Evolutionary conservation across 2,113 vertebrate species (phyloP), one percentile per base, ranked within the genome.

Genomic region (Apus apus): DNA sequence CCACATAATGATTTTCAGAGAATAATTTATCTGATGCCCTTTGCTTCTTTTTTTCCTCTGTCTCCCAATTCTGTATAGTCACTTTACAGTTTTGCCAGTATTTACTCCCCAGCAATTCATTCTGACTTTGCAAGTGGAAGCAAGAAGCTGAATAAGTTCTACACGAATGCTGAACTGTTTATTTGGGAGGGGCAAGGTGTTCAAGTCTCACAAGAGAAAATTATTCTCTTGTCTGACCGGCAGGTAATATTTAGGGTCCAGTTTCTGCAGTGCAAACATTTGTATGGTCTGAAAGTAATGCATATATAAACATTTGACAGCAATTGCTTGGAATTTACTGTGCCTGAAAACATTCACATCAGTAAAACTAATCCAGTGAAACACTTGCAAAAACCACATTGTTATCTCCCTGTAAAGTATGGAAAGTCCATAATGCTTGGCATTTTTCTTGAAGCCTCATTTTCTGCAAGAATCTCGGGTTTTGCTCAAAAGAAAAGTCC

Each of bases 71-170:
- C 34, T 50, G n/a, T 2, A 0, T 9, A 68, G 68, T 62, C 56
- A 56, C 67, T 77, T 92, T 71, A 60, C 27, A 30, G 22, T 15
- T 90, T 36, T 70, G 86, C 38, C 18, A 19, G 1, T 81, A 86
- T 94, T 96, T 92, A 94, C 82, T 90, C 68, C 76, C 53, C 70
- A 86, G 43, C 45, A 68, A 90, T 90, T 94, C 65, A 43, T 90
- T 94, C 57, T 78, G 72, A 84, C 23, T 92, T 81, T 50, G 56
- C 83, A 90, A 91, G 90, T 29, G 23, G 64, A 70, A 92, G 78
- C 30, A 83, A 79, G 64, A 73, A 87, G 91, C 60, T 74, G 51
- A 51, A 1, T 46, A 57, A 60, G 57, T 80, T 80, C 56, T 34
- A 23, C 22, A 13, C 0, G 0, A 81, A 80, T 15, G 13, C 6